phyloP scores from a whole-genome alignment of 2,888 invertebrate genomes.

The Torymus auratus region DNA sequence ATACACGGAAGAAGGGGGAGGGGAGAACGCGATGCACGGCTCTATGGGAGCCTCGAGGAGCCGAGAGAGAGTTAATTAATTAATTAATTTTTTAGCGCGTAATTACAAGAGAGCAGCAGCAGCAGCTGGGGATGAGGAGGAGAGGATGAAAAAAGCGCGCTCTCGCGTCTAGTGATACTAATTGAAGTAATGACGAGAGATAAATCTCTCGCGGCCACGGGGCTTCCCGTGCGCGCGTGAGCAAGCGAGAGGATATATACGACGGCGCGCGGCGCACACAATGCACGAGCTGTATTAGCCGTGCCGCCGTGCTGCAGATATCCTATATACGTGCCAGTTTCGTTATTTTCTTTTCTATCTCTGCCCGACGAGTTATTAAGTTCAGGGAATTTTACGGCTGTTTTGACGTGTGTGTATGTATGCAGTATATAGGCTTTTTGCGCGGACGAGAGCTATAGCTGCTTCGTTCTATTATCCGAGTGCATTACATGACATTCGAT shows the following conservation, averaged over 20 bases:
- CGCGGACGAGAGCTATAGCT: no score
- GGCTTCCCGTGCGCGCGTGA: background rate
- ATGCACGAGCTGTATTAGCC: conserved; percentile 7
- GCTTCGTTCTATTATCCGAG: no score
- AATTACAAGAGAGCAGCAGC: conserved; percentile 29
- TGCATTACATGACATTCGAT: no score
- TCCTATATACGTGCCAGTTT: conserved; percentile 18
- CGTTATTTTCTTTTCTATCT: background rate
- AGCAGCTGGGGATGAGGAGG: conserved; percentile 36
- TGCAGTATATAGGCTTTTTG: no score
- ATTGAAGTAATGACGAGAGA: conserved; percentile 38
- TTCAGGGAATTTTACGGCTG: conserved; percentile 14
- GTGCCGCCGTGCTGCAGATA: background rate
- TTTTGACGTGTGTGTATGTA: background rate
- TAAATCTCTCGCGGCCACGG: conserved; percentile 20
- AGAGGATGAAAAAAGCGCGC: background rate
- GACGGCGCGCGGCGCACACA: no score
- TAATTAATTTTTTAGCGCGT: conserved; percentile 31
- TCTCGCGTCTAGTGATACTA: conserved; percentile 18
- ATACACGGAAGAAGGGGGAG: background rate
- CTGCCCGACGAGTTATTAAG: conserved; percentile 5
- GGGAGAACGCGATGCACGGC: background rate
- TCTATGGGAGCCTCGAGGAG: background rate
- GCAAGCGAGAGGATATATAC: background rate
- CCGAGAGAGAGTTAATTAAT: conserved; percentile 25